Evolutionary conservation across 2,797 vertebrate genomes (phyloP).

Genomic region (Artibeus jamaicensis): DNA sequence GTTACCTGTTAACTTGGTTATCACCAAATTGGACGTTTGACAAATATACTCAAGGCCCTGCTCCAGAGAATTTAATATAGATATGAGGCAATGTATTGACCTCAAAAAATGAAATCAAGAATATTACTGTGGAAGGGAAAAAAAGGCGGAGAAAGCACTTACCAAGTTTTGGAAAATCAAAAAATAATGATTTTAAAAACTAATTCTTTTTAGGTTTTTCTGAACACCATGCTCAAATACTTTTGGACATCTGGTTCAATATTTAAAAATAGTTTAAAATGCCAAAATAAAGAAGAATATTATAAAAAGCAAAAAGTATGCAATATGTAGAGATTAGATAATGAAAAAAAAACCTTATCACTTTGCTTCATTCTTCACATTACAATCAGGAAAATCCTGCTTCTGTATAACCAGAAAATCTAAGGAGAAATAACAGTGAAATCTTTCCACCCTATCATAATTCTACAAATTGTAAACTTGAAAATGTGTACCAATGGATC

Average conservation of each 20-base stretch:
- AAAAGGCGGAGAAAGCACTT: constrained; percentile 19
- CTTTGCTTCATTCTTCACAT: not conserved
- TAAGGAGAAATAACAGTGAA: not conserved
- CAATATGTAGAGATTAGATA: not conserved
- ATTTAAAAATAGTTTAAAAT: constrained; percentile 51
- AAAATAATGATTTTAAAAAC: constrained; percentile 40
- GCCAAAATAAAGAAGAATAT: not conserved
- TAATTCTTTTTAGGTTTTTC: constrained; percentile 24
- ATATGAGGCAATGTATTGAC: constrained; percentile 36
- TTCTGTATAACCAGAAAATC: not conserved
- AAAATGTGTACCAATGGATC: not conserved
- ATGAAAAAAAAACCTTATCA: not conserved
- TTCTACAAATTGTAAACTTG: not conserved
- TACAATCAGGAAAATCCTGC: not conserved
- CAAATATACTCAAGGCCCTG: constrained; percentile 44
- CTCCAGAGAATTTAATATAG: constrained; percentile 59
- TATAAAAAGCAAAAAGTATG: not conserved
- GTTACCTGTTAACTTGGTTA: constrained; percentile 50
- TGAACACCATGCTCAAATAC: constrained; percentile 21
- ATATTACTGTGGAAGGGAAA: not conserved
- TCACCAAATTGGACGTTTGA: constrained; percentile 48
- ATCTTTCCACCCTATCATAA: not conserved
- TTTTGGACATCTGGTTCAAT: constrained; percentile 28
- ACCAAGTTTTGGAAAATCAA: constrained; percentile 24
- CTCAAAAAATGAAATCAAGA: constrained; percentile 49